Evolutionary conservation across 2,797 vertebrate genomes (phyloP), one percentile per base, ranked within the genome.

Genomic region (Cossypha polioptera): DNA sequence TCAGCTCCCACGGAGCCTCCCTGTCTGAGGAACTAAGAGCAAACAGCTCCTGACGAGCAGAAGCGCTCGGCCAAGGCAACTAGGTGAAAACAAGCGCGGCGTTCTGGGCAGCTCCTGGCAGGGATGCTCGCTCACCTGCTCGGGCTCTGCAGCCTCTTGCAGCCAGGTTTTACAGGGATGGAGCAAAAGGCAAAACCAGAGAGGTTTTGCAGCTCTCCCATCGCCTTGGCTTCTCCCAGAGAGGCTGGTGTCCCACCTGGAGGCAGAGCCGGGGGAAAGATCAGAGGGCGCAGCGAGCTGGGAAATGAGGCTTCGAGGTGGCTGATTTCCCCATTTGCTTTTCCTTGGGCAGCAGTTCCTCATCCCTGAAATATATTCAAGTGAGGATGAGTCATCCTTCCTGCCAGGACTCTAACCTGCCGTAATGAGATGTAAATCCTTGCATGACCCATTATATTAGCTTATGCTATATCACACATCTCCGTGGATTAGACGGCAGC

Each of bases 401-500:
- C 78, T 89, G 58, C 58, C 68, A 69, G 96, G 92, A 68, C 79
- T 91, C 87, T 75, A 97, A 94, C 95, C 95, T 97, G 96, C 86
- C 14, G 48, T 94, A 97, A 97, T 95, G 95, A 96, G 96, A 96
- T 96, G 96, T 65, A 97, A 96, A 97, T 97, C 94, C 94, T 95
- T 66, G 90, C 94, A 80, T 96, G 95, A 97, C 96, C 96, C 11
- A 96, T 97, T 97, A 95, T 97, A 96, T 97, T 95, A 95, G 94
- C 94, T 95, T 92, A 92, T 95, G 93, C 93, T 95, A 86, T 95
- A 95, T 95, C 96, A 95, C 96, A 93, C 93, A 95, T 96, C 95
- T 79, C 78, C 14, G 0, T 38, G 93, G 96, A 97, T 97, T 96
- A 97, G 84, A 26, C 33, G 7, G 79, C 54, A 57, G 74, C 10